Base-by-base conservation (phyloP, 2,113 vertebrate genomes). In the Cinclus mexicanus region DNA sequence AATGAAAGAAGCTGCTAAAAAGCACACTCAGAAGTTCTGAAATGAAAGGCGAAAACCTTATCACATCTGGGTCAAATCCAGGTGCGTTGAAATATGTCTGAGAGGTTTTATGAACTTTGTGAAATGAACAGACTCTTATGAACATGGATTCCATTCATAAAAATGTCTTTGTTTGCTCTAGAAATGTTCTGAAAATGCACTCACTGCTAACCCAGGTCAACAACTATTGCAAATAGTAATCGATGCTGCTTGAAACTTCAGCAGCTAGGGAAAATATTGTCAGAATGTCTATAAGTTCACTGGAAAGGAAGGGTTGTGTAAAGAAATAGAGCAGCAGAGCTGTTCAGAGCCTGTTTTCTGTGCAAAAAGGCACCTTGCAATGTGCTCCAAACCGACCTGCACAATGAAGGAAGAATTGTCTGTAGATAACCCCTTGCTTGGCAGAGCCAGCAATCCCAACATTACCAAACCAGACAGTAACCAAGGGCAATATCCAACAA, bases 401-500 rank as follows among this genome's bases (percentile, higher is more conserved):
- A 60, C 7, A 29, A 31, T 1, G 14, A 28, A 39, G 26, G 16
- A 33, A 3, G 41, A 10, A 23, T 44, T 10, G 9, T 68, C 77
- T 46, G 13, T 24, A 63, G 16, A 7, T 1, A 67, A 44, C 12
- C 12, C 25, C 15, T 42, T 79, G 4, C 13, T 15, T 44, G 23
- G 24, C 41, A 89, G 7, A 83, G 21, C 28, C 42, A 67, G 14
- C 18, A 69, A 42, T 46, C 9, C 37, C 64, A 46, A 4, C 2
- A 19, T 46, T 89, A 80, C n/a, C 25, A 89, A 80, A 50, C n/a
- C 46, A 28, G 12, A 4, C 20, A n/a, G 37, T 13, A 60, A 25
- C 24, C 59, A 42, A 31, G 8, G 23, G 16, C 29, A 52, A 22
- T 9, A 22, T 14, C 31, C 37, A 47, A 25, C 0, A 0, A 71